Base-by-base conservation (phyloP, 2,888 invertebrate species). In the Agrotis ipsilon region DNA sequence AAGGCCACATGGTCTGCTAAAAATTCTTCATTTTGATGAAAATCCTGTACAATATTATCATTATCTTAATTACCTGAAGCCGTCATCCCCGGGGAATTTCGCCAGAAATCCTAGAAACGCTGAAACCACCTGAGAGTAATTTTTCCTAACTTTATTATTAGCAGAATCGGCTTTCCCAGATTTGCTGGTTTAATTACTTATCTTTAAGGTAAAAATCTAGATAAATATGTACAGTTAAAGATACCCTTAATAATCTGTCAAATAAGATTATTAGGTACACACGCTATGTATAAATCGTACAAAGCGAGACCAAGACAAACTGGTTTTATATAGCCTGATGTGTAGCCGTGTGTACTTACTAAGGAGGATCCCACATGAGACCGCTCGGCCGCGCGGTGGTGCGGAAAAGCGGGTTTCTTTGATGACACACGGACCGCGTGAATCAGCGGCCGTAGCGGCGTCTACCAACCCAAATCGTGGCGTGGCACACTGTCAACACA, bases 31-130 rank as follows among this genome's bases (percentile, higher is more conserved):
- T n/a, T 48, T 68, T 21, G n/a, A 46, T 39, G 16, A 52, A 68
- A 68, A 64, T 32, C 3, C 18, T 19, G 48, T 63, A 48, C 46
- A 32, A 32, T 9, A 39, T 24, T 59, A 46, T 18, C 19, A 54
- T 58, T 58, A 51, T 43, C 2, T 18, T 70, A 32, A 75, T 55
- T 39, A 39, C 14, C 21, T 24, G 3, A 39, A 73, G 16, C 16
- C 14, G 9, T 67, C 39, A 51, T 68, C 52, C 11, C n/a, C 0
- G 1, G 43, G 24, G 64, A 21, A 27, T 13, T 48, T 24, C 43
- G n/a, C 27, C 21, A 63, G 16, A 21, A 19, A 73, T 48, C 18
- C 16, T 43, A 1, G 14, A 52, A 19, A 51, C 16, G 11, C 13
- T 14, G 64, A 43, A 48, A 46, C 32, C 24, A 32, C 14, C 21